These are phyloP conservation scores for Lycophotia porphyrea DNA, from an alignment of 2,888 invertebrate species.

Conservation along the genomic window DNA sequence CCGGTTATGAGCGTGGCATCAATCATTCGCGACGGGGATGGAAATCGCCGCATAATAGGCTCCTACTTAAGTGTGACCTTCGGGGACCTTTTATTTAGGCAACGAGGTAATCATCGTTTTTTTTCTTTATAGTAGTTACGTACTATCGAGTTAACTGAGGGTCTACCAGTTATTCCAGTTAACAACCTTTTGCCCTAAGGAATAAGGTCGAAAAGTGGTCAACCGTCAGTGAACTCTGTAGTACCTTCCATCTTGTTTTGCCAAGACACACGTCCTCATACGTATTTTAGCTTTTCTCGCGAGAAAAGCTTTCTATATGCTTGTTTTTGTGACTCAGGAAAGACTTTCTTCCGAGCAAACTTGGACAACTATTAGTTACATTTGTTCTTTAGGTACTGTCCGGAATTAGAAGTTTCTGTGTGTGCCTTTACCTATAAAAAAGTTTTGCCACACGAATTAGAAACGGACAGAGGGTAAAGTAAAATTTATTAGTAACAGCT, in stretches of 20 bases:
- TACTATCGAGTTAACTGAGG: no score
- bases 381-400: constrained; percentile 12
- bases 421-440: not conserved
- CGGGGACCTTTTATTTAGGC: constrained; percentile 45
- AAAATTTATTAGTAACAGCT: constrained; percentile 10
- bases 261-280: not conserved
- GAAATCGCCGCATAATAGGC: constrained; percentile 62
- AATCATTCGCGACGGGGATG: constrained; percentile 64
- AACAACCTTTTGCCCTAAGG: no score
- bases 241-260: not conserved
- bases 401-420: not conserved
- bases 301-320: no score
- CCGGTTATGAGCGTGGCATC: constrained; percentile 62
- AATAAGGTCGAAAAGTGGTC: no score
- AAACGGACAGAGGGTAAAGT: not conserved
- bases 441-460: not conserved
- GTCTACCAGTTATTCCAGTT: no score
- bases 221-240: no score
- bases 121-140: not conserved
- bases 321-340: not conserved
- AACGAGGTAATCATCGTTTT: constrained; percentile 25
- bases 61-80: constrained; percentile 62
- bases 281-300: not conserved
- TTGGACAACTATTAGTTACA: constrained; percentile 27
- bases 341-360: not conserved